These are phyloP conservation scores for Saturnia pavonia DNA, from an alignment of 2,888 invertebrate genomes.

Conservation along the genomic window DNA sequence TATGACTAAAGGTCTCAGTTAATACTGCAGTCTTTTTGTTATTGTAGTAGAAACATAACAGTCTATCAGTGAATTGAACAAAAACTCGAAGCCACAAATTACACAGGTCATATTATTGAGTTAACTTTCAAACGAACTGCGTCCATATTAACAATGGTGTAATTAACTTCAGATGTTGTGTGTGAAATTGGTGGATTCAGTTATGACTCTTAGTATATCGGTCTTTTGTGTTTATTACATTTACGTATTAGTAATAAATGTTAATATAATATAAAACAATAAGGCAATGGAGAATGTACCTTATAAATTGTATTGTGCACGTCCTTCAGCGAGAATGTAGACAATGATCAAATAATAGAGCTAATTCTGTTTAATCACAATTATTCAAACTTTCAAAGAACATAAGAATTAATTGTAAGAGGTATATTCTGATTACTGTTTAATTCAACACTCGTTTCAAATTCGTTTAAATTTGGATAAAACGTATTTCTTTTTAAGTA, in stretches of 20 bases:
- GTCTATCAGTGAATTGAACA: background rate
- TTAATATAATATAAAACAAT: conserved; percentile 13
- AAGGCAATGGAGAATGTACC: background rate
- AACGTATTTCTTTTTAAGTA: no score
- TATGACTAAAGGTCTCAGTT: background rate
- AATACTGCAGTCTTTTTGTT: no score
- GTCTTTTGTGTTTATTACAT: conserved; percentile 34
- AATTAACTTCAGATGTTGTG: conserved; percentile 35
- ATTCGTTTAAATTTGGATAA: no score
- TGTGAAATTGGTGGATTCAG: conserved; percentile 39
- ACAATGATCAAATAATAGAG: background rate
- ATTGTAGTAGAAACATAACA: no score
- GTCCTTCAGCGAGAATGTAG: background rate
- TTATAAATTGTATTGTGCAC: conserved; percentile 10
- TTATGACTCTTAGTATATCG: conserved; percentile 29
- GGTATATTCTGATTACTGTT: background rate
- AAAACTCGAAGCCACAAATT: background rate
- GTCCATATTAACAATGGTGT: conserved; percentile 32
- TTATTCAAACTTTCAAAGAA: background rate
- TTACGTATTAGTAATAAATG: conserved; percentile 28
- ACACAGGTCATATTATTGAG: conserved; percentile 2
- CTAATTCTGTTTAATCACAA: background rate
- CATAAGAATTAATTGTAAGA: background rate
- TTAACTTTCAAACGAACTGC: conserved; percentile 11
- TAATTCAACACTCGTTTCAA: background rate